Percentiles rank a stretch among this genome's conserved stretches.
Evolutionary conservation across 2,888 invertebrate species (phyloP).

Genomic region (Drosophila kokeensis): DNA sequence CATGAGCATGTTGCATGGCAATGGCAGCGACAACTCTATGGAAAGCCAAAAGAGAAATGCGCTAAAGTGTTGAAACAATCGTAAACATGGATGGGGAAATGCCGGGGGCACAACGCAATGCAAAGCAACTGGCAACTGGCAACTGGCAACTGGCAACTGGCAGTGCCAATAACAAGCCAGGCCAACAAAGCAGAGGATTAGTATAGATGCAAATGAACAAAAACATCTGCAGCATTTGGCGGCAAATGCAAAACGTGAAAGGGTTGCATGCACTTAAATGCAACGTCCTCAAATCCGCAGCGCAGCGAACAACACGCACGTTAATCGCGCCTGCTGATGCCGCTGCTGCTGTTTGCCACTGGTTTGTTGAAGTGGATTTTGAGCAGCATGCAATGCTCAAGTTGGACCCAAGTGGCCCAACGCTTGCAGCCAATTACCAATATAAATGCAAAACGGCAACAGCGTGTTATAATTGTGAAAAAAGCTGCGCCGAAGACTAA

Average conservation of each 20-base stretch:
- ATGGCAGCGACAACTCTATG: slow-evolving; percentile 53
- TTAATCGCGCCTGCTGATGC: slow-evolving; percentile 59
- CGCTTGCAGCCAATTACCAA: slow-evolving; percentile 73
- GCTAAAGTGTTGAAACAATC: slow-evolving; percentile 80
- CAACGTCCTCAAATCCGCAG: slow-evolving; percentile 54
- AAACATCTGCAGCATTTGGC: slow-evolving; percentile 58
- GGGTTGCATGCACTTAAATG: slow-evolving; percentile 66
- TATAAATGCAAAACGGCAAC: slow-evolving; percentile 53
- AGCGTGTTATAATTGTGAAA: background rate
- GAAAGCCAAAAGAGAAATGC: slow-evolving; percentile 61
- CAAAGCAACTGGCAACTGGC: slow-evolving; percentile 18
- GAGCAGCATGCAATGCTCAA: slow-evolving; percentile 51
- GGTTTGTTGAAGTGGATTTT: slow-evolving; percentile 64
- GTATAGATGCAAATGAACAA: slow-evolving; percentile 76
- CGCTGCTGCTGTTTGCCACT: slow-evolving; percentile 10
- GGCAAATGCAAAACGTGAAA: slow-evolving; percentile 61
- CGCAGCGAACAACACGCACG: slow-evolving; percentile 44
- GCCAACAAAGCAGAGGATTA: slow-evolving; percentile 58
- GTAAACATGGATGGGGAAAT: slow-evolving; percentile 67
- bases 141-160: slow-evolving; percentile 38
- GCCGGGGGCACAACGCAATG: slow-evolving; percentile 52
- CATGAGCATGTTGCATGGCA: slow-evolving; percentile 23
- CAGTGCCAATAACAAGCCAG: slow-evolving; percentile 45
- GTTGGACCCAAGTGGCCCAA: slow-evolving; percentile 58
- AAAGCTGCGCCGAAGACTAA: slow-evolving; percentile 1